Base-by-base conservation (phyloP, 1,140 invertebrate species). In the Cydia amplana region DNA sequence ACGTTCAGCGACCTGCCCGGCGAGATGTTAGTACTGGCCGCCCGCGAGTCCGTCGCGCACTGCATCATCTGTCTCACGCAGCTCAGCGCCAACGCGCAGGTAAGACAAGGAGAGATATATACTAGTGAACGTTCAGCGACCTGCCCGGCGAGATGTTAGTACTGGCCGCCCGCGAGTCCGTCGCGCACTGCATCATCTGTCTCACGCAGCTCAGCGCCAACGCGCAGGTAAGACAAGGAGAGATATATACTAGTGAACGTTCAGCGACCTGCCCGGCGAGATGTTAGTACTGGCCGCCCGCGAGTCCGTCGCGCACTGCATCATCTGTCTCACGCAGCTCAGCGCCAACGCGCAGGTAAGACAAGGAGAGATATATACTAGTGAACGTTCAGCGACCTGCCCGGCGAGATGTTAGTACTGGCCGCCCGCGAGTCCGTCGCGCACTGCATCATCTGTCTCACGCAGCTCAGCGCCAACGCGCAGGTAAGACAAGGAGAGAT, bases 231-330 rank as follows among this genome's bases (percentile, higher is more conserved):
- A n/a, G n/a, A n/a, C n/a, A n/a, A n/a, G n/a, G n/a, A n/a, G n/a
- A n/a, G n/a, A n/a, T n/a, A n/a, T n/a, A n/a, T n/a, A n/a, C 74
- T 98, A 0, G 95, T 95, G 72, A 98, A 98, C 92, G 95, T 96
- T 97, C 85, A 86, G 88, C 16, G 95, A 96, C 79, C 82, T 94
- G 20, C 83, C 89, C 10, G 96, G 96, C 1, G 94, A 96, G 80
- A 91, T 94, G 81, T 82, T 96, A 49, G 93, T 96, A 14, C 85
- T 95, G 9, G 85, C 89, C 9, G 91, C 94, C 28, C 91, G 94
- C 70, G 93, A 95, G 74, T 93, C 94, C 73, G 84, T 96, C 28
- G 80, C 95, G 4, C 93, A 94, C 46, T 88, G 93, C 16, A 76
- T 96, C 2, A 87, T 93, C 5, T 90, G 93, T 73, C 88, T 96